Evolutionary conservation across 2,113 vertebrate genomes (phyloP).

Genomic region (Xenus cinereus): DNA sequence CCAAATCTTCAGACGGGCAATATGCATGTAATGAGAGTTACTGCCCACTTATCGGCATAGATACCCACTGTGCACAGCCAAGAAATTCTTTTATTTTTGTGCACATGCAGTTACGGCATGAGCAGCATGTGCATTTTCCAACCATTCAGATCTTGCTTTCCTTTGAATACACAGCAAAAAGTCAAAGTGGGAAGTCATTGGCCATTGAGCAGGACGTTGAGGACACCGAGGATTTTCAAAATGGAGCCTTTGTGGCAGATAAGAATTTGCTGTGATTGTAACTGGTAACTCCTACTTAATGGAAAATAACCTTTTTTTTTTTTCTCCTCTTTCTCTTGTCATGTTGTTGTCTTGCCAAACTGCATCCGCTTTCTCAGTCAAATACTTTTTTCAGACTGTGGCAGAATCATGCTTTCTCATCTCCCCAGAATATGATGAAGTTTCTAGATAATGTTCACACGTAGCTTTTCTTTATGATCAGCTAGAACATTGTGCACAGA

Average conservation of each 20-base stretch:
- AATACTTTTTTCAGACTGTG: neutral
- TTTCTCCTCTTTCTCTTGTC: neutral
- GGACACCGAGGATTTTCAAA: neutral
- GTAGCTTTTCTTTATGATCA: slow-evolving; percentile 48
- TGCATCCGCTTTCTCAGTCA: neutral
- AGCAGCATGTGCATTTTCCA: neutral
- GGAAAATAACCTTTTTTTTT: neutral
- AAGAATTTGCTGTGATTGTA: slow-evolving; percentile 1
- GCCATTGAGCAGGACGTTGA: neutral
- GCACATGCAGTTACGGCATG: neutral
- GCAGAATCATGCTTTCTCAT: neutral
- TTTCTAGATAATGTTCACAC: slow-evolving; percentile 44
- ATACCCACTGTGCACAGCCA: neutral
- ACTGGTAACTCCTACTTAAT: neutral
- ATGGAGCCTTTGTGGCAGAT: neutral
- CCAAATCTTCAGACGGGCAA: neutral
- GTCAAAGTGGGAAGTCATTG: neutral
- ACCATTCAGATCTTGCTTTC: neutral
- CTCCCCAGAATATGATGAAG: slow-evolving; percentile 15
- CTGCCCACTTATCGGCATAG: neutral
- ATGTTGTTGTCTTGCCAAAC: slow-evolving; percentile 8
- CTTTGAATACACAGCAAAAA: neutral
- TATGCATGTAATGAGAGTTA: neutral
- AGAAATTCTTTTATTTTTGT: neutral
- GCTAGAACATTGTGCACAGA: slow-evolving; percentile 34